Evolutionary conservation across 1,140 invertebrate species (phyloP).

Genomic region (Drosophila mayri): DNA sequence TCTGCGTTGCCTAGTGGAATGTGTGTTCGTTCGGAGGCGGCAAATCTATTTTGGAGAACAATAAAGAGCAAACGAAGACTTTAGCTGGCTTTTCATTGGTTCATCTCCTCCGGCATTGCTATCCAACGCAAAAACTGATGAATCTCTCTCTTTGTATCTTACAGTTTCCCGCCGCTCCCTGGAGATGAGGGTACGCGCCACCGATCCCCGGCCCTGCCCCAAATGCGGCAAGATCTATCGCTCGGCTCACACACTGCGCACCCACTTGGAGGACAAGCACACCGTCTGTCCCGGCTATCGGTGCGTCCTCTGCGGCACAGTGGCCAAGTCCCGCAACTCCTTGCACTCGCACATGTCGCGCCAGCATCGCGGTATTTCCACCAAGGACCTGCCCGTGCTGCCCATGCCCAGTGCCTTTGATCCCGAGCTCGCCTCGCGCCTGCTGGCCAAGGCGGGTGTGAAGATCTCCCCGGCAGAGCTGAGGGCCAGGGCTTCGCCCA

Average conservation of each 20-base stretch:
- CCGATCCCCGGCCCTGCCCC: constrained; percentile 95
- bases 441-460: constrained; percentile 94
- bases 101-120: background rate
- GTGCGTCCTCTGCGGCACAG: constrained; percentile 95
- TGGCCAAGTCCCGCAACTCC: constrained; percentile 95
- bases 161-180: constrained; percentile 90
- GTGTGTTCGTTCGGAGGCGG: constrained; percentile 47
- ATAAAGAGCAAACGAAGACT: constrained; percentile 77
- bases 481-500: constrained; percentile 92
- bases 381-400: constrained; percentile 95
- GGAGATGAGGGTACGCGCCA: constrained; percentile 94
- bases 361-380: constrained; percentile 95
- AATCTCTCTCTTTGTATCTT: constrained; percentile 13
- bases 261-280: constrained; percentile 96
- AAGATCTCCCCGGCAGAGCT: constrained; percentile 94
- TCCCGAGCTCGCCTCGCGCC: constrained; percentile 92
- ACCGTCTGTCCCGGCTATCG: constrained; percentile 96
- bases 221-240: constrained; percentile 97
- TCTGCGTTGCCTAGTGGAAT: constrained; percentile 52
- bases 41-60: constrained; percentile 81
- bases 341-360: constrained; percentile 96
- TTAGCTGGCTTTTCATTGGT: constrained; percentile 34
- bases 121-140: background rate
- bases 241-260: constrained; percentile 94
- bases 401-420: constrained; percentile 96